Conservation (phyloP, 2,888 invertebrate species). For the Sacculina carcini region DNA sequence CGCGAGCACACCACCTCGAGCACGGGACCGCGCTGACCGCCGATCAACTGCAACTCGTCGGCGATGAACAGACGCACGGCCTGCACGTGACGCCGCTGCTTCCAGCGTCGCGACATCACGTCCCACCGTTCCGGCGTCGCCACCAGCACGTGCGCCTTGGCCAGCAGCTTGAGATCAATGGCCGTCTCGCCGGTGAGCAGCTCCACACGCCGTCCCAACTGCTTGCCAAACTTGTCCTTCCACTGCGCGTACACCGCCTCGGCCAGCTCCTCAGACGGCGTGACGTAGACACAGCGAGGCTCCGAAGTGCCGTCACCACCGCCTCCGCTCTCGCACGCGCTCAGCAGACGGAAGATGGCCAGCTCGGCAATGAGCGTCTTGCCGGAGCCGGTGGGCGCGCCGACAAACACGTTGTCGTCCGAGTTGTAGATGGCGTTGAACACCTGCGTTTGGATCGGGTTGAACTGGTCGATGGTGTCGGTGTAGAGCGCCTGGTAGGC, state of each 20-base stretch:
- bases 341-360: conserved; percentile 63
- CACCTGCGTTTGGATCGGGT: conserved; percentile 96
- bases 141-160: conserved; percentile 83
- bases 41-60: conserved; percentile 59
- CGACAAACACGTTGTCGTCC: conserved; percentile 91
- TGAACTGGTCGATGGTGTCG: conserved; percentile 72
- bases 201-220: conserved; percentile 53
- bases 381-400: conserved; percentile 60
- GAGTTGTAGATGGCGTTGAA: conserved; percentile 96
- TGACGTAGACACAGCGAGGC: conserved; percentile 68
- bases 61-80: conserved; percentile 86
- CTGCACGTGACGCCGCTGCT: conserved; percentile 92
- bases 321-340: conserved; percentile 29
- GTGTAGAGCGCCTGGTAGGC: conserved; percentile 61
- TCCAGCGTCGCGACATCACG: conserved; percentile 90
- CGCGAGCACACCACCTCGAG: conserved; percentile 71
- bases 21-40: conserved; percentile 74
- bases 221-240: conserved; percentile 58
- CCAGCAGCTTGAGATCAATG: conserved; percentile 62
- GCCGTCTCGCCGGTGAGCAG: conserved; percentile 88
- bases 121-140: conserved; percentile 98
- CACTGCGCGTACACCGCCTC: conserved; percentile 73
- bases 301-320: conserved; percentile 8
- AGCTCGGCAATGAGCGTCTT: conserved; percentile 91
- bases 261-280: conserved; percentile 72